Evolutionary conservation across 2,113 vertebrate species (phyloP).

Genomic region (Grammomys surdaster): DNA sequence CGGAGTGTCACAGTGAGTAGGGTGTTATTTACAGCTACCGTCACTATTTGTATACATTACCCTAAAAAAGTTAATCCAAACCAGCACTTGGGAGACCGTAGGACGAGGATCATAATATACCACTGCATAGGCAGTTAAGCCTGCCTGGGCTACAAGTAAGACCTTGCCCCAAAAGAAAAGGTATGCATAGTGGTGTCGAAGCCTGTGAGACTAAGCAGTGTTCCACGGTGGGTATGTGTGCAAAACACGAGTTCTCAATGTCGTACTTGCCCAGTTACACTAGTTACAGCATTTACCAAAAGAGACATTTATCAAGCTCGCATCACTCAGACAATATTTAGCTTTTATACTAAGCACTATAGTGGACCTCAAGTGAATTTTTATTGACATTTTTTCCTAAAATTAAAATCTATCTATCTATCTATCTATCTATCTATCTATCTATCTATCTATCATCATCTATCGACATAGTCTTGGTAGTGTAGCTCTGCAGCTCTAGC

Average conservation of each 20-base stretch:
- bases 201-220: too few species aligned
- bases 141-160: not conserved
- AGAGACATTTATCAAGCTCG: not conserved
- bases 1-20: too few species aligned
- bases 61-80: not conserved
- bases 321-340: not conserved
- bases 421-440: too few species aligned
- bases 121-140: not conserved
- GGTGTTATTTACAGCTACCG: too few species aligned
- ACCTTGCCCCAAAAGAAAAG: not conserved
- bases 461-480: not conserved
- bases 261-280: not conserved
- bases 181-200: not conserved
- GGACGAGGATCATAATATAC: not conserved
- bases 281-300: not conserved
- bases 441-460: too few species aligned
- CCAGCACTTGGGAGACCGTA: not conserved
- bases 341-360: not conserved
- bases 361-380: constrained; percentile 18
- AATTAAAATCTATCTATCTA: not conserved
- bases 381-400: constrained; percentile 4
- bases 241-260: not conserved
- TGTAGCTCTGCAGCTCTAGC: not conserved
- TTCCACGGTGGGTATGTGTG: not conserved
- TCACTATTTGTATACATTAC: not conserved